A percentile compares a stretch with the other conserved stretches of the same genome.
Evolutionary conservation across 2,888 invertebrate genomes (phyloP).

Genomic region (Dysmachus trigonus): DNA sequence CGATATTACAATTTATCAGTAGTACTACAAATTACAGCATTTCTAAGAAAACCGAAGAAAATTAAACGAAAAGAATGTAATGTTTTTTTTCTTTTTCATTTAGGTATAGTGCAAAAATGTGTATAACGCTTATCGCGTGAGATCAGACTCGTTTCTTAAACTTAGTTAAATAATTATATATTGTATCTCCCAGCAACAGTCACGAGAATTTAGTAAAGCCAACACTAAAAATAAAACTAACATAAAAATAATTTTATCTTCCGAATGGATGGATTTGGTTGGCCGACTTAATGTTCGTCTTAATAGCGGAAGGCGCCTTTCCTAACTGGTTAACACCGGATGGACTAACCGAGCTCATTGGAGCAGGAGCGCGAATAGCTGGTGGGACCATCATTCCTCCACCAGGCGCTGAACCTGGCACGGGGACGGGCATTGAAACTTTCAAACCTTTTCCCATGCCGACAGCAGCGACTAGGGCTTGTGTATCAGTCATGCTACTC

Average conservation of each 20-base stretch:
- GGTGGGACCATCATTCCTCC: slow-evolving; percentile 68
- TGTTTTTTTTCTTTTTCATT: too few relatives aligned
- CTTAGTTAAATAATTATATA: not conserved
- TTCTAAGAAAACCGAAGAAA: too few relatives aligned
- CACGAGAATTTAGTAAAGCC: not conserved
- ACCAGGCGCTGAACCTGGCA: slow-evolving; percentile 65
- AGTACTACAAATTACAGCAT: too few relatives aligned
- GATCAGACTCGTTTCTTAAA: too few relatives aligned
- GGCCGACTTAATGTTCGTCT: slow-evolving; percentile 92
- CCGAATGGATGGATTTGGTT: slow-evolving; percentile 89
- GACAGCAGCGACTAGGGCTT: slow-evolving; percentile 86
- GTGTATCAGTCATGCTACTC: slow-evolving; percentile 86
- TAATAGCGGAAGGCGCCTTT: slow-evolving; percentile 89
- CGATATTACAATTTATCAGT: too few relatives aligned
- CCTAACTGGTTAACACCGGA: slow-evolving; percentile 72
- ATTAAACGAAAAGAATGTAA: too few relatives aligned
- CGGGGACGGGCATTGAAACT: slow-evolving; percentile 63
- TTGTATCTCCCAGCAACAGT: not conserved
- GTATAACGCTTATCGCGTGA: too few relatives aligned
- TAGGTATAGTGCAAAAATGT: too few relatives aligned
- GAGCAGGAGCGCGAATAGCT: slow-evolving; percentile 69
- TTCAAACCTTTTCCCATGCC: slow-evolving; percentile 88
- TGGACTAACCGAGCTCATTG: slow-evolving; percentile 70
- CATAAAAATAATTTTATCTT: slow-evolving; percentile 64
- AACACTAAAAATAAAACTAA: not conserved